Evolutionary conservation across 2,797 vertebrate species (phyloP).

Genomic region (Rhabdophis nuchalis): DNA sequence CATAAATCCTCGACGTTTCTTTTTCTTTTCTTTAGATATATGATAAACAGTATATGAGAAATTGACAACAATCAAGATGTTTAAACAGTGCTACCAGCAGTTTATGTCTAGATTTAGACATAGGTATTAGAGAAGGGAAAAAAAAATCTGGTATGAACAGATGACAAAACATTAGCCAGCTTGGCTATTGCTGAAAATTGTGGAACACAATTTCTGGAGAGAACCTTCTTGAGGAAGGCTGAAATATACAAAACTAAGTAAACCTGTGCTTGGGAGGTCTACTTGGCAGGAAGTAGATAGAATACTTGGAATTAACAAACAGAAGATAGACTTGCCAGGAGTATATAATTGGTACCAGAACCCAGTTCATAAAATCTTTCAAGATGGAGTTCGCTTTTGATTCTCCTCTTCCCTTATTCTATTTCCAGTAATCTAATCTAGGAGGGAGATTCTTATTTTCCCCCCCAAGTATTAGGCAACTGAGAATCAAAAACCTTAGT

Average conservation of each 20-base stretch:
- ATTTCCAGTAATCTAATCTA: not conserved
- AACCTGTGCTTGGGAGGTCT: not conserved
- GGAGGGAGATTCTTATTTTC: not conserved
- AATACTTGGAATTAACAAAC: not conserved
- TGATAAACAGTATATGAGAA: slow-evolving; percentile 1
- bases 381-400: not conserved
- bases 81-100: slow-evolving; percentile 14
- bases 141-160: not conserved
- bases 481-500: not conserved
- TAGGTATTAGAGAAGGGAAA: not conserved
- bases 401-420: not conserved
- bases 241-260: not conserved
- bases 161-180: not conserved
- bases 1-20: not conserved
- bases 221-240: not conserved
- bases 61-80: slow-evolving; percentile 2
- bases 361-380: not conserved
- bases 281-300: not conserved
- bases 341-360: not conserved
- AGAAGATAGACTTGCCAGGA: not conserved
- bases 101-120: slow-evolving; percentile 16
- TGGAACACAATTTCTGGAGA: not conserved
- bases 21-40: not conserved
- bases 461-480: not conserved
- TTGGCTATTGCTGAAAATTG: not conserved